Evolutionary conservation across 2,797 vertebrate species (phyloP), one percentile per base, ranked within the genome.

Genomic region (Pseudomugil tenellus): DNA sequence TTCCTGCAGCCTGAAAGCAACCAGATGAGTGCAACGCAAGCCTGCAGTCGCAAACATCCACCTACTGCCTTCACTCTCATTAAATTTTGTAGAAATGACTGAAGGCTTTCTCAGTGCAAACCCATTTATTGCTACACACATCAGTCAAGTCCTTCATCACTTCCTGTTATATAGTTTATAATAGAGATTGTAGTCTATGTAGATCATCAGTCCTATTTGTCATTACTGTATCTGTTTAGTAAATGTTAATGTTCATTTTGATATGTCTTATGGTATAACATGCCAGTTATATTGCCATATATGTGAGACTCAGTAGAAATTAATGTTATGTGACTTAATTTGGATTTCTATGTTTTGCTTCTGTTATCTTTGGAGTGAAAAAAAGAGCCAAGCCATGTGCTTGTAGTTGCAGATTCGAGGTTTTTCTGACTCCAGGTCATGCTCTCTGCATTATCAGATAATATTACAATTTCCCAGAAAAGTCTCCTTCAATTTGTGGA

Each of bases 401-500:
- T 52, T 67, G 41, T 41, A 26, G 34, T 19, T 51, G 25, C 31
- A 57, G 35, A 39, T 57, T 51, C 51, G 25, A 43, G 35, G 57
- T 59, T 56, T n/a, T 41, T 34, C 37, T 51, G 54, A 55, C 41
- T 34, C 52, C 26, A 51, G 59, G 48, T 67, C 58, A 51, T 29
- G n/a, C 28, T 72, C 46, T 64, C 28, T 72, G 26, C 0, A 51
- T 67, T 48, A 56, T 77, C 51, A 55, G 59, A 52, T 48, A 46
- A 63, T 68, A 63, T 37, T 58, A 53, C 49, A 0, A 55, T 72
- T 77, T 68, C 49, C 34, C 16, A 51, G 55, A 64, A 63, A 77
- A 58, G 28, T 28, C 55, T 41, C 13, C 41, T 51, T 53, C 55
- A 31, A 59, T 77, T 58, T 68, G 39, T 60, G 39, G 39, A 63